Base-by-base conservation (phyloP, 2,797 vertebrate species). In the Spondyliosoma cantharus region DNA sequence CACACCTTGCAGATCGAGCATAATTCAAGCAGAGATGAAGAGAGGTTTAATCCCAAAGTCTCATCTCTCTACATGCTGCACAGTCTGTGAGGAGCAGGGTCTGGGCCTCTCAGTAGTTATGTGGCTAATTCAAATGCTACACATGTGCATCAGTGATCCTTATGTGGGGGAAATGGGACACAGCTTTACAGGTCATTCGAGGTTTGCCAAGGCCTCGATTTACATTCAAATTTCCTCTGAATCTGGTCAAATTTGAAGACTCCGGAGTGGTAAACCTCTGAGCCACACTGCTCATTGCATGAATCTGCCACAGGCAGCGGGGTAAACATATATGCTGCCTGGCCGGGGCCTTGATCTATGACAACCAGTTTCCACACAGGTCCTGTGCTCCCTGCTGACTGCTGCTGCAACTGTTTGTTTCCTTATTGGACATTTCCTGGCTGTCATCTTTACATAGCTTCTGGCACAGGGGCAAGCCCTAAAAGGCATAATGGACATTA, bases 381-480 rank as follows among this genome's bases (percentile, higher is more conserved):
- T 86, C 84, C 67, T 81, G 76, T 81, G 76, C 86, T 86, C 78
- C 67, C 78, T 80, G 52, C 79, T 75, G 85, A 76, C 71, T 75
- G 52, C 75, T 83, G 60, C 80, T 87, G 76, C 65, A 76, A 78
- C 78, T 83, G 84, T 87, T 89, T 89, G 86, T 81, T 87, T 91
- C 83, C 87, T 86, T 84, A 84, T 76, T 89, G 86, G 89, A 92
- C 79, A 80, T 92, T 93, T 92, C 85, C 87, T 86, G 87, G 78
- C 84, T 89, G 87, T 88, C 90, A 90, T 90, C 86, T 90, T 87
- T 80, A 78, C 88, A 87, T 78, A 81, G 81, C 89, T 83, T 84
- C 84, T 89, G 81, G 80, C 83, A 87, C 54, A 77, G 82, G 81
- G 77, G 74, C 75, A 52, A 87, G 82, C 83, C 86, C 87, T 86